Conservation (phyloP, 2,797 vertebrate genomes). For the Parambassis ranga region DNA sequence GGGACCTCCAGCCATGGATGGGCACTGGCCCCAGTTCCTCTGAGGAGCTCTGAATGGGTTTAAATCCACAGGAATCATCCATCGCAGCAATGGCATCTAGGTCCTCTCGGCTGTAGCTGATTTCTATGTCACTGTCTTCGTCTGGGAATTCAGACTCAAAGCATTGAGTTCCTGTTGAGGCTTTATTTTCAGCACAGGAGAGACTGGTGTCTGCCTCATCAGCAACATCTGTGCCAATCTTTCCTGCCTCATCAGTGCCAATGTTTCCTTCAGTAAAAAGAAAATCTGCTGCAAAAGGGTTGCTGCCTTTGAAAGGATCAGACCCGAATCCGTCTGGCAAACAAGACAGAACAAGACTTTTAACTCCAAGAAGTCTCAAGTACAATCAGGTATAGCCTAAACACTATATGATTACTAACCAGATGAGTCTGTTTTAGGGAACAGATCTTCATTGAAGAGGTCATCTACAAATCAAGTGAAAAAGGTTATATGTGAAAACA, state of each 20-base stretch:
- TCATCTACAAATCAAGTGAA: conserved; percentile 80
- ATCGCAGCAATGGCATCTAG: conserved; percentile 31
- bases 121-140: conserved; percentile 76
- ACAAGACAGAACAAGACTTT: background rate
- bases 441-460: conserved; percentile 93
- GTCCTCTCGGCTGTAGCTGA: conserved; percentile 74
- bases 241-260: background rate
- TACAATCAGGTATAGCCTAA: background rate
- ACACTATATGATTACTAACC: conserved; percentile 75
- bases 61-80: conserved; percentile 51
- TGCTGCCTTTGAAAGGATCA: conserved; percentile 84
- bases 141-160: conserved; percentile 77
- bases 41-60: conserved; percentile 75
- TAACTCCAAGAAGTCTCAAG: background rate
- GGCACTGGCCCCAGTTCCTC: conserved; percentile 61
- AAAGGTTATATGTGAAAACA: background rate
- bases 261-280: conserved; percentile 36
- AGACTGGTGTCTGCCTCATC: conserved; percentile 69
- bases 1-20: conserved; percentile 48
- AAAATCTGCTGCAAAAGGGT: conserved; percentile 66
- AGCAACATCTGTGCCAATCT: background rate
- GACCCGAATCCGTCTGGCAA: conserved; percentile 87
- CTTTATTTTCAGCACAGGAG: conserved; percentile 73
- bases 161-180: conserved; percentile 77
- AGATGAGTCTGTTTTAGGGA: conserved; percentile 87